Evolutionary conservation across 2,113 vertebrate species (phyloP).

Genomic region (Anas platyrhynchos): DNA sequence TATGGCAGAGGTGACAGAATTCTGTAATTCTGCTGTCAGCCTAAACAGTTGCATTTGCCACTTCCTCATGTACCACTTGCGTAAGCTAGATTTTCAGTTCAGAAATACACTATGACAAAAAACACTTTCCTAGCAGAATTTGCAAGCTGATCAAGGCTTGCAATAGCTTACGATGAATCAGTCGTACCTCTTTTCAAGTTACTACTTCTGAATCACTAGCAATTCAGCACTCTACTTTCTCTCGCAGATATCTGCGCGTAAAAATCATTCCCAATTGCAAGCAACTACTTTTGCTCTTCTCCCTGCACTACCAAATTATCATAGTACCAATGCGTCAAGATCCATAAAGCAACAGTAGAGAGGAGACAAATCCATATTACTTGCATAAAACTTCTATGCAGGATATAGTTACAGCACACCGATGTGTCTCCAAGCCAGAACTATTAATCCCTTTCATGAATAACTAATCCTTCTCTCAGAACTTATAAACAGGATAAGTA

Average conservation of each 20-base stretch:
- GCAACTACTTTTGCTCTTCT: background rate
- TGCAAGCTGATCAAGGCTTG: background rate
- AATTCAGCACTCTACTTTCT: background rate
- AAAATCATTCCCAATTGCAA: background rate
- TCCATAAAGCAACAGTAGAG: background rate
- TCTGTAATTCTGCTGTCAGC: conserved; percentile 55
- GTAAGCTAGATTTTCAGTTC: conserved; percentile 53
- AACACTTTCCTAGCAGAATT: background rate
- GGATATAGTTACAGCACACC: background rate
- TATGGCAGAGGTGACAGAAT: conserved; percentile 42
- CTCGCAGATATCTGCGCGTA: background rate
- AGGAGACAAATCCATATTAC: background rate
- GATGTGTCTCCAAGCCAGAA: background rate
- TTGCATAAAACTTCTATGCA: background rate
- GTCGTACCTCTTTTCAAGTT: background rate
- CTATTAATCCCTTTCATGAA: background rate
- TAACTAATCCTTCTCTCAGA: background rate
- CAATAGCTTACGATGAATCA: background rate
- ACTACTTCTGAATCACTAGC: background rate
- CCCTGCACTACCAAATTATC: background rate
- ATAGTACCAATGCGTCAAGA: background rate
- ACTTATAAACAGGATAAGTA: background rate
- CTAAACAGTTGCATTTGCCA: conserved; percentile 40
- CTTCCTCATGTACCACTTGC: conserved; percentile 16
- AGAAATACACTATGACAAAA: conserved; percentile 21